Evolutionary conservation across 2,888 invertebrate species (phyloP).

Genomic region (Drosophila suboccidentalis): DNA sequence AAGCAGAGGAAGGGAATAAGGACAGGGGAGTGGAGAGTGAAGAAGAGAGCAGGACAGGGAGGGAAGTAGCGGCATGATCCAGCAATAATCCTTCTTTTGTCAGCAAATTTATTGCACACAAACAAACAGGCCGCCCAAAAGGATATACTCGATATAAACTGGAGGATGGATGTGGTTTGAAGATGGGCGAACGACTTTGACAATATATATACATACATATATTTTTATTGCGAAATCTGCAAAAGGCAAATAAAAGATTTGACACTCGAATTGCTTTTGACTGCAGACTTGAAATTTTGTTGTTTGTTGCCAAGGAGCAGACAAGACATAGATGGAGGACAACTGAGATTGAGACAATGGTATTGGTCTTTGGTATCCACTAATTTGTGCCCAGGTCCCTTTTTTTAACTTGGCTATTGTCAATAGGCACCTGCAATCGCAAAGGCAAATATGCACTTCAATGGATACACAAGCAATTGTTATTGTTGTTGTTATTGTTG

Average conservation of each 20-base stretch:
- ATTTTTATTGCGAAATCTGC: slow-evolving; percentile 84
- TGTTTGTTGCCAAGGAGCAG: slow-evolving; percentile 33
- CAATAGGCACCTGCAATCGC: slow-evolving; percentile 48
- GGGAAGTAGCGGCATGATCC: slow-evolving; percentile 68
- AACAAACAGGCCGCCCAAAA: slow-evolving; percentile 59
- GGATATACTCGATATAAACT: slow-evolving; percentile 31
- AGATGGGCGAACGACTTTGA: slow-evolving; percentile 54
- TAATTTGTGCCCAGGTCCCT: slow-evolving; percentile 56
- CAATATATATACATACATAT: slow-evolving; percentile 42
- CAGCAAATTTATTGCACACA: slow-evolving; percentile 84
- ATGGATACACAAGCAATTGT: slow-evolving; percentile 5
- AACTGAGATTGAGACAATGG: slow-evolving; percentile 44
- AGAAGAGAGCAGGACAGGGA: too few relatives aligned
- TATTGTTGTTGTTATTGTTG: slow-evolving; percentile 2
- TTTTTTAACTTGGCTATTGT: not conserved
- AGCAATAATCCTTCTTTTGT: slow-evolving; percentile 84
- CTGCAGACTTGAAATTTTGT: slow-evolving; percentile 22
- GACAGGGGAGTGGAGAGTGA: not conserved
- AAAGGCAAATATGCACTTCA: slow-evolving; percentile 61
- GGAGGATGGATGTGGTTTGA: slow-evolving; percentile 21
- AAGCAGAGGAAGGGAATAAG: slow-evolving; percentile 36
- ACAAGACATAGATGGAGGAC: slow-evolving; percentile 1
- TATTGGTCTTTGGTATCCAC: slow-evolving; percentile 33
- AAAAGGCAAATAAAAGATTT: slow-evolving; percentile 85
- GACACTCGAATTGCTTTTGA: slow-evolving; percentile 85